phyloP scores from a whole-genome alignment of 2,888 invertebrate genomes.

The Margaritifera margaritifera region DNA sequence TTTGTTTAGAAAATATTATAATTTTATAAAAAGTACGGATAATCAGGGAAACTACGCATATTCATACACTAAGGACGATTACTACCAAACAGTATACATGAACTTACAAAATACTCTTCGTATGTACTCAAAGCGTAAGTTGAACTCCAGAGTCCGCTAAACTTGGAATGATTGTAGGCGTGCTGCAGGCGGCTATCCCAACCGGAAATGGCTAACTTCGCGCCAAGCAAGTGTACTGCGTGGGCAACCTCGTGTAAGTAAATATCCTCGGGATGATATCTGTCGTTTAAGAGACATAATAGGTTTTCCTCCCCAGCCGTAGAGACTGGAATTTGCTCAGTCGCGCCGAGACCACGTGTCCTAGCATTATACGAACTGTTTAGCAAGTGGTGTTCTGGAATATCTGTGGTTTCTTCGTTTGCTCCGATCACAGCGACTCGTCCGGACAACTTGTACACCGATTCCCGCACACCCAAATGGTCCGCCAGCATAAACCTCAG shows the following conservation, averaged over 20 bases:
- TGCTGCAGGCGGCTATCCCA: slow-evolving; percentile 32
- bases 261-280: slow-evolving; percentile 39
- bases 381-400: slow-evolving; percentile 55
- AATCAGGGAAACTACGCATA: no score
- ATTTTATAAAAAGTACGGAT: no score
- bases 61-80: no score
- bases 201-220: slow-evolving; percentile 32
- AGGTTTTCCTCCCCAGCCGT: slow-evolving; percentile 55
- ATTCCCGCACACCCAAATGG: slow-evolving; percentile 41
- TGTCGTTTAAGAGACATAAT: slow-evolving; percentile 37
- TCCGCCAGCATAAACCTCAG: slow-evolving; percentile 59
- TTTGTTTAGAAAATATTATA: no score
- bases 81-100: no score
- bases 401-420: slow-evolving; percentile 36
- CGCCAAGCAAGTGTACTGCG: slow-evolving; percentile 45
- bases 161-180: slow-evolving; percentile 33
- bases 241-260: slow-evolving; percentile 47
- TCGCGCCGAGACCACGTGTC: slow-evolving; percentile 53
- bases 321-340: slow-evolving; percentile 44
- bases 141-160: slow-evolving; percentile 38
- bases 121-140: slow-evolving; percentile 45
- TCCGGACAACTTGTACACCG: slow-evolving; percentile 51
- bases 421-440: slow-evolving; percentile 52
- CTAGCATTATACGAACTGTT: slow-evolving; percentile 30
- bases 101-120: slow-evolving; percentile 45